Evolutionary conservation across 2,113 vertebrate genomes (phyloP), one percentile per base, ranked within the genome.

Genomic region (Verasper variegatus): DNA sequence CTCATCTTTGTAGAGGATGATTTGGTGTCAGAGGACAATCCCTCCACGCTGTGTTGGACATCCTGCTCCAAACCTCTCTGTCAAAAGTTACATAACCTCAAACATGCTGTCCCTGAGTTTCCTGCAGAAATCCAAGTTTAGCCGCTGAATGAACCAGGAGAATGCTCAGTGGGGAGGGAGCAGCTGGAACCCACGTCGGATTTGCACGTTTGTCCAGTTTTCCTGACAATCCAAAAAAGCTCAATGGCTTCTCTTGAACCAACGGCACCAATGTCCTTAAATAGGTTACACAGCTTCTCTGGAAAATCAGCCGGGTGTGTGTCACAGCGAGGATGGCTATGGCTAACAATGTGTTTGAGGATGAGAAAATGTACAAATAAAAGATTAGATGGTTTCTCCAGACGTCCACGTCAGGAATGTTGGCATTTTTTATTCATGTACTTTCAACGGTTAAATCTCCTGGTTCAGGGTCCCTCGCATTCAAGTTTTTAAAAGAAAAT

Each of bases 211-310:
- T 61, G 47, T 11, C 8, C 59, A 35, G 8, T 54, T 18, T 23
- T 10, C 57, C 6, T 17, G 10, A 35, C 21, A 45, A 8, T 37
- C 10, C 20, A 12, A 42, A 2, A 2, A 6, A 3, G 9, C 40
- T 62, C 20, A 3, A 35, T 18, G 18, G 27, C 20, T 14, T 3
- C 47, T 20, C 4, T 20, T 8, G 42, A 20, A 59, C 21, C 31
- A 23, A 37, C 4, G 20, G 13, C 11, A 18, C 17, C 18, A 35
- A 61, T 40, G 45, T 78, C 20, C 4, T 4, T 62, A 85, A 74
- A 21, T n/a, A 40, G 51, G 37, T 78, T 40, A 67, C 10, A 27
- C 10, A 23, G 23, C 61, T 37, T n/a, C 40, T 71, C 40, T 61
- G 60, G 55, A 27, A 26, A 66, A 72, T 45, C 61, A 55, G 2